Percentiles rank a stretch among this genome's conserved stretches.
Conservation (phyloP, 2,113 vertebrate species). For the Protomyctophum bolini region DNA sequence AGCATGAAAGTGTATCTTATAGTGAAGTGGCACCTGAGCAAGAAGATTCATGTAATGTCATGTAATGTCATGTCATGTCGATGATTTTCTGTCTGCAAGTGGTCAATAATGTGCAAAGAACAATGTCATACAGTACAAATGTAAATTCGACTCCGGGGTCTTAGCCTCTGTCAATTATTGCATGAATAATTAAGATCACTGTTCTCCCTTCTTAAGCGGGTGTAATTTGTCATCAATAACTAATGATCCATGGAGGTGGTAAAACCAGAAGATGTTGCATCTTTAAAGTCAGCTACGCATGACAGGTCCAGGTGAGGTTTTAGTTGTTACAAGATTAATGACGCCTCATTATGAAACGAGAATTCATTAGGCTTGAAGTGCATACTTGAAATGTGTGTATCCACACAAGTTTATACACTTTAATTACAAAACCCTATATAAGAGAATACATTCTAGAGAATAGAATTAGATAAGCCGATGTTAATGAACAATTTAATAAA, state of each 20-base stretch:
- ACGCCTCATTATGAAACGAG: not conserved
- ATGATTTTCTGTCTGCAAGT: not conserved
- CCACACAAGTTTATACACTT: too few species aligned
- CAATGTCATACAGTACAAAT: slow-evolving; percentile 40
- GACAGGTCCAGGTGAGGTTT: not conserved
- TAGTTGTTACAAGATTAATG: not conserved
- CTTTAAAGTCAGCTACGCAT: not conserved
- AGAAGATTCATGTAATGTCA: not conserved
- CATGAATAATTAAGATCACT: slow-evolving; percentile 59
- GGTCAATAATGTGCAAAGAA: not conserved
- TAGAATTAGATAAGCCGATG: too few species aligned
- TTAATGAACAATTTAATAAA: too few species aligned
- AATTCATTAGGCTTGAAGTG: not conserved
- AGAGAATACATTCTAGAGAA: too few species aligned
- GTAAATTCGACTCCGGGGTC: slow-evolving; percentile 31
- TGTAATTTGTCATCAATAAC: slow-evolving; percentile 59
- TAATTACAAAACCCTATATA: too few species aligned
- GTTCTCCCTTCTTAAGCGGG: slow-evolving; percentile 41
- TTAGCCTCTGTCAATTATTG: slow-evolving; percentile 37
- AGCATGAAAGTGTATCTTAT: not conserved
- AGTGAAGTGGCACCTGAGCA: not conserved
- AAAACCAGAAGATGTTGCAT: not conserved
- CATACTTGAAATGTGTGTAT: not conserved
- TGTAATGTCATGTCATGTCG: not conserved
- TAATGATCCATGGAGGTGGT: slow-evolving; percentile 39